A percentile compares a stretch with the other conserved stretches of the same genome.
Conservation (phyloP, 1,140 invertebrate species). For the Phocides pigmalion region DNA sequence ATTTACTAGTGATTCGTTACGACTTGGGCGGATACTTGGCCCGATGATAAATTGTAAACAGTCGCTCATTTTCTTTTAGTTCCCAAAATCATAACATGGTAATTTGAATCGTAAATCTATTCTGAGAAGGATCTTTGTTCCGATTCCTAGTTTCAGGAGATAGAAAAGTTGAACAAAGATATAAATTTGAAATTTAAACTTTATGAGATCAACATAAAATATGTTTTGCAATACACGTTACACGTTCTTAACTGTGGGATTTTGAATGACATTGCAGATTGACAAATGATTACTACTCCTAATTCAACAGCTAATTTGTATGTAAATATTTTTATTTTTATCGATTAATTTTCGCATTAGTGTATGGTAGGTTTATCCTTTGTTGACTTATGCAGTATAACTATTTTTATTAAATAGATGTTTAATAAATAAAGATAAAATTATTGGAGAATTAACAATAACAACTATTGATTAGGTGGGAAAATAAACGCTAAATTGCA, state of each 20-base stretch:
- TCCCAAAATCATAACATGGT: slow-evolving; percentile 17
- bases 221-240: slow-evolving; percentile 45
- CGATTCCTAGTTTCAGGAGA: background rate
- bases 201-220: slow-evolving; percentile 21
- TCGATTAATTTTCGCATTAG: slow-evolving; percentile 17
- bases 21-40: slow-evolving; percentile 76
- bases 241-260: slow-evolving; percentile 48
- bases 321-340: slow-evolving; percentile 60
- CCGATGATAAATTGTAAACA: slow-evolving; percentile 76
- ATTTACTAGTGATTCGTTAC: slow-evolving; percentile 79
- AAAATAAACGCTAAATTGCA: slow-evolving; percentile 81
- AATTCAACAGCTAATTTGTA: slow-evolving; percentile 74
- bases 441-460: slow-evolving; percentile 62
- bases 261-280: slow-evolving; percentile 71
- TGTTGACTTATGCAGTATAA: background rate
- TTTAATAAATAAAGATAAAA: slow-evolving; percentile 36
- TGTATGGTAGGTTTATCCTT: background rate
- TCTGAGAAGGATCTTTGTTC: slow-evolving; percentile 38
- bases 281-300: slow-evolving; percentile 76
- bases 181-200: slow-evolving; percentile 48
- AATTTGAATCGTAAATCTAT: slow-evolving; percentile 44
- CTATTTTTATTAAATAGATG: slow-evolving; percentile 26
- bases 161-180: slow-evolving; percentile 33
- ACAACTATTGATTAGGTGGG: slow-evolving; percentile 68
- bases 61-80: slow-evolving; percentile 62